Evolutionary conservation across 2,888 invertebrate species (phyloP).

Genomic region (Eupithecia tripunctaria): DNA sequence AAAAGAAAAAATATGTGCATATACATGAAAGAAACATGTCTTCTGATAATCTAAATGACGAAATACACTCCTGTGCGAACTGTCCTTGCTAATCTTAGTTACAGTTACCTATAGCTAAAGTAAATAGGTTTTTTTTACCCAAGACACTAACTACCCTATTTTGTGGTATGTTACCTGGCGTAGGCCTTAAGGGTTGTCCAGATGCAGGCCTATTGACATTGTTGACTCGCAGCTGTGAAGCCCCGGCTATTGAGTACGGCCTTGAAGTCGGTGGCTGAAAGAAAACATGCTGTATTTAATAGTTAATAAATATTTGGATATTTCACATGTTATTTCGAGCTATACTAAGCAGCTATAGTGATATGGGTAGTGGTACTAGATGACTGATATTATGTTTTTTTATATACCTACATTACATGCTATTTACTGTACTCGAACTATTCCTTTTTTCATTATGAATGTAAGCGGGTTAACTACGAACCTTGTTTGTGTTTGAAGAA

Average conservation of each 20-base stretch:
- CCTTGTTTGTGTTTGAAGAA: too few species aligned
- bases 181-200: conserved; percentile 54
- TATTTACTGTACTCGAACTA: background rate
- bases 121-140: too few species aligned
- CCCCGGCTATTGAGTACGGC: conserved; percentile 70
- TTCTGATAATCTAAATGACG: too few species aligned
- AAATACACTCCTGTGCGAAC: too few species aligned
- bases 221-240: conserved; percentile 60
- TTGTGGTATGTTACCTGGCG: conserved; percentile 51
- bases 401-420: background rate
- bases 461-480: too few species aligned
- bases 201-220: conserved; percentile 65
- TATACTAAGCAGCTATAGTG: background rate
- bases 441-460: too few species aligned
- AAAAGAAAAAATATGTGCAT: too few species aligned
- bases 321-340: background rate
- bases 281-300: background rate
- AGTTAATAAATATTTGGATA: background rate
- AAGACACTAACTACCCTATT: too few species aligned
- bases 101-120: too few species aligned
- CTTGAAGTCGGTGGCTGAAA: conserved; percentile 68
- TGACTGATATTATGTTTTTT: background rate
- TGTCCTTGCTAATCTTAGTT: too few species aligned
- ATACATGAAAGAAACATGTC: too few species aligned
- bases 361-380: background rate